phyloP scores from a whole-genome alignment of 2,888 invertebrate species.

The Ariolimax columbianus region DNA sequence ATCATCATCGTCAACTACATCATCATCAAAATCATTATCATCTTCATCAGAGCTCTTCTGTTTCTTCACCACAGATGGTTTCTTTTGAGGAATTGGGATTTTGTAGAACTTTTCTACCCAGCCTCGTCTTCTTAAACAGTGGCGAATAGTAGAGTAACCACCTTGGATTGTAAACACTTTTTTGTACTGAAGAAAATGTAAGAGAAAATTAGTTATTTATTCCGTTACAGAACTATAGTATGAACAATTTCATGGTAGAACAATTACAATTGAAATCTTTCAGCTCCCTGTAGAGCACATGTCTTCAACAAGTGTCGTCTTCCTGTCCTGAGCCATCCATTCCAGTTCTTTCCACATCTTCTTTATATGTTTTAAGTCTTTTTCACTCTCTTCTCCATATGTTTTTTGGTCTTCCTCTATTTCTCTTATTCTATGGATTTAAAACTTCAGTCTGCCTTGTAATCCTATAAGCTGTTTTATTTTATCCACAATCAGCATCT shows the following conservation, averaged over 20 bases:
- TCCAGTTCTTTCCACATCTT: too few species aligned
- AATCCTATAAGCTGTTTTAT: too few species aligned
- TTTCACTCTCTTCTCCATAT: too few species aligned
- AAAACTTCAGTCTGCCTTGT: too few species aligned
- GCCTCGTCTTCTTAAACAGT: constrained; percentile 75
- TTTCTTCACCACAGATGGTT: constrained; percentile 60
- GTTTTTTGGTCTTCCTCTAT: too few species aligned
- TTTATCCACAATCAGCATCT: too few species aligned
- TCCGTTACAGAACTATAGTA: background rate
- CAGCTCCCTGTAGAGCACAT: too few species aligned
- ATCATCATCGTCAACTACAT: constrained; percentile 73
- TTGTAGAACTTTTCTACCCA: constrained; percentile 79
- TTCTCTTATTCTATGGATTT: too few species aligned
- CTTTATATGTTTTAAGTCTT: too few species aligned
- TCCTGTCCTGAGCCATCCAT: too few species aligned
- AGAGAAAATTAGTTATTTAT: constrained; percentile 1
- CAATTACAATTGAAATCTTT: too few species aligned
- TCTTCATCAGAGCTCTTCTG: constrained; percentile 66
- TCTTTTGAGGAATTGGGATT: constrained; percentile 65
- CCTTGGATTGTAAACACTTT: constrained; percentile 79
- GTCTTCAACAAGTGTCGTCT: too few species aligned
- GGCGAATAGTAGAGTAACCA: constrained; percentile 77
- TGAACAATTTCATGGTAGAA: background rate
- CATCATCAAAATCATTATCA: constrained; percentile 73
- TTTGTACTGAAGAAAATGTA: constrained; percentile 66